Base-by-base conservation (phyloP, 35 echinoderm and acorn worm species). In the Chiridota heheva region DNA sequence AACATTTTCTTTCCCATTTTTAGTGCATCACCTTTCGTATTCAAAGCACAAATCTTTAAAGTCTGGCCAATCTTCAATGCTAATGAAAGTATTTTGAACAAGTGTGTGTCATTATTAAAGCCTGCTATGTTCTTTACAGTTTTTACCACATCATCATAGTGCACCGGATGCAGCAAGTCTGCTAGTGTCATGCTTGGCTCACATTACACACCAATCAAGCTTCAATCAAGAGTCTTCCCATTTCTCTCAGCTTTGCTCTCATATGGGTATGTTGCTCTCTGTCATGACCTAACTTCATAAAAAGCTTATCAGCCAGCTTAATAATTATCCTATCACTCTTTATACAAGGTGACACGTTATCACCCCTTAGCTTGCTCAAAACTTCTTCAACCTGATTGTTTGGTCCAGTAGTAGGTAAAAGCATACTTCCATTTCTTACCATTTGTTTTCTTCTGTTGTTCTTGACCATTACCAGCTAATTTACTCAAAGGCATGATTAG, bases 11-110 rank as follows among this genome's bases (percentile, higher is more conserved):
- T 51, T 42, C 59, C 70, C 1, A 32, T 40, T 27, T 58, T 85
- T 37, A 85, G 72, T 38, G 43, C 70, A 33, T 86, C 63, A 26
- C 70, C 33, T 48, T 76, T 38, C 2, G 69, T 7, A 44, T 86
- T 48, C 3, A 40, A n/a, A 20, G 89, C 83, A 72, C 60, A 67
- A 7, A 62, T 72, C 24, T 67, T 86, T 18, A 91, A 42, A 8
- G 66, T 56, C n/a, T 91, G 63, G 31, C 89, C 81, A 12, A 81
- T 5, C 66, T 91, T 91, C 24, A 86, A 36, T 13, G 82, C 72
- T 13, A 91, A 41, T 63, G 42, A 40, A 17, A 62, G 73, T 40
- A 41, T 69, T 32, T 47, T 85, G 36, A 58, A 92, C 7, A 20
- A 2, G 16, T 86, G 71, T 10, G 46, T 92, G 25, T 53, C 51